These are phyloP conservation scores for Sarcophaga bullata DNA, from an alignment of 1,140 invertebrate genomes.

Conservation along the genomic window DNA sequence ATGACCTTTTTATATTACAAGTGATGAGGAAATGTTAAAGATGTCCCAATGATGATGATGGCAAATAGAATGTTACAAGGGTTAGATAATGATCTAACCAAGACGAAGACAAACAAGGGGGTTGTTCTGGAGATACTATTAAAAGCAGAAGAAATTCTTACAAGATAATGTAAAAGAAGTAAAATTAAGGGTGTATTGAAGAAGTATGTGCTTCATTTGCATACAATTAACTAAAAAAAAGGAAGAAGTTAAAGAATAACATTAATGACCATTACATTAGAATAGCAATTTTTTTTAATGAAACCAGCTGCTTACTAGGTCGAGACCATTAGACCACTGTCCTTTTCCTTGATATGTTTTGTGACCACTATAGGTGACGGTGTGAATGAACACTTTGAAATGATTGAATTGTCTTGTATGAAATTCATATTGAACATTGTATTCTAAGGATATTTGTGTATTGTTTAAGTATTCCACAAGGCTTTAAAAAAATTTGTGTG, in stretches of 20 bases:
- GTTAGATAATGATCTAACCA: not conserved
- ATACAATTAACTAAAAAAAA: not conserved
- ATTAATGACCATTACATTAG: not conserved
- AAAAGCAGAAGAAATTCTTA: not conserved
- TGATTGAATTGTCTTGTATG: not conserved
- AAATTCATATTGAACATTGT: not conserved
- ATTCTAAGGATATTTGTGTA: too few species aligned
- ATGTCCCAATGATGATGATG: not conserved
- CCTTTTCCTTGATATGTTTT: not conserved
- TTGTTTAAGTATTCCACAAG: too few species aligned
- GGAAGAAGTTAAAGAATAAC: not conserved
- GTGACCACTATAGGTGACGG: not conserved
- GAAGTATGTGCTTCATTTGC: not conserved
- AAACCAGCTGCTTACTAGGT: not conserved
- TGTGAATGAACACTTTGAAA: not conserved
- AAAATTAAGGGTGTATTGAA: not conserved
- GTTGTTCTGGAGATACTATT: not conserved
- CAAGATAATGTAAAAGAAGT: not conserved
- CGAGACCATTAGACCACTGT: slow-evolving; percentile 1
- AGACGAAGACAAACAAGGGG: not conserved
- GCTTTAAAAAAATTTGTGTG: not conserved
- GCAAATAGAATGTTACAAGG: not conserved
- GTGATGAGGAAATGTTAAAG: not conserved
- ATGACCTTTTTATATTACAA: slow-evolving; percentile 20
- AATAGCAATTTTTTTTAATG: not conserved